Evolutionary conservation across 2,113 vertebrate species (phyloP).

Genomic region (Mormyrus lacerda): DNA sequence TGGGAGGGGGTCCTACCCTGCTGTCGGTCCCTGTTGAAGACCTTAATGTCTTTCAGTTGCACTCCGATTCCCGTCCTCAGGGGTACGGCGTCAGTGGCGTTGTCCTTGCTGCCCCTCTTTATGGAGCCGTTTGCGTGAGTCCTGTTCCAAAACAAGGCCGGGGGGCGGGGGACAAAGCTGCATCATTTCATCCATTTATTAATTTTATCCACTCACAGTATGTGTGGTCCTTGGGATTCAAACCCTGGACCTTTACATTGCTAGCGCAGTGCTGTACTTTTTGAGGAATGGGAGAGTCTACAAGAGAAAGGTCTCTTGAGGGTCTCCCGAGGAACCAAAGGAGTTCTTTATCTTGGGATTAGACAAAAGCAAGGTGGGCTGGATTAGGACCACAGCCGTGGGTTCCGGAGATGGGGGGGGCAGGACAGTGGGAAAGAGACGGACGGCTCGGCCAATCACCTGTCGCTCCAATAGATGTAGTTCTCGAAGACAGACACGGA

Average conservation of each 20-base stretch:
- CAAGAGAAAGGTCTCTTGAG: not conserved
- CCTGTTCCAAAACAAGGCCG: constrained; percentile 45
- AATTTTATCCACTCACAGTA: not conserved
- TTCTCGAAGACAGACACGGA: constrained; percentile 91
- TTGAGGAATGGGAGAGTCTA: not conserved
- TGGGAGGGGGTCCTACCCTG: constrained; percentile 59
- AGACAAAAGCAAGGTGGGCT: not conserved
- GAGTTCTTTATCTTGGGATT: not conserved
- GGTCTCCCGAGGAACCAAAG: not conserved
- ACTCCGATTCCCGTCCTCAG: constrained; percentile 87
- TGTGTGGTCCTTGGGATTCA: not conserved
- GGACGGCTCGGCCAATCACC: constrained; percentile 46
- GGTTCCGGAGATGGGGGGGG: too few species aligned
- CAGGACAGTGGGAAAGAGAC: not conserved
- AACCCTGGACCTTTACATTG: not conserved
- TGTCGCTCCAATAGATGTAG: constrained; percentile 96
- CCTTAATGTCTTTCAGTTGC: constrained; percentile 96
- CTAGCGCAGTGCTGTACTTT: not conserved
- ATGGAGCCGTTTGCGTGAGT: constrained; percentile 96
- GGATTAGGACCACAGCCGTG: not conserved
- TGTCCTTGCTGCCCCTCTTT: constrained; percentile 91
- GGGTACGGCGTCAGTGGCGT: constrained; percentile 83
- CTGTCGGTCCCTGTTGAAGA: constrained; percentile 89
- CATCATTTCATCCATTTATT: not conserved
- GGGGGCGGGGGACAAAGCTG: too few species aligned